Conservation (phyloP, 2,113 vertebrate species). For the Pangasianodon gigas region DNA sequence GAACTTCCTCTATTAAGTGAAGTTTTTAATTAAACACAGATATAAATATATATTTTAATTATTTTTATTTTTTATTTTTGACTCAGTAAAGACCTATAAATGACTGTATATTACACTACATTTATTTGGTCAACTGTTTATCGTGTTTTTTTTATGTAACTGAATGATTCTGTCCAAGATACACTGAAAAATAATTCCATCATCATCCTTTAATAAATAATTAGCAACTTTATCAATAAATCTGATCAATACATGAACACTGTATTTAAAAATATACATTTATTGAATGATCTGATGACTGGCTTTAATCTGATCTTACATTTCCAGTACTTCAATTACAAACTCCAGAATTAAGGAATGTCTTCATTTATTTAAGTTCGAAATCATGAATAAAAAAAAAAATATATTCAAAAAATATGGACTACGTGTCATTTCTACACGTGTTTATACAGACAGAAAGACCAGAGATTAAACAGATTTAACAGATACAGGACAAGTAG, state of each 20-base stretch:
- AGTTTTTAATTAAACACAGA: not conserved
- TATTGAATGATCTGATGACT: not conserved
- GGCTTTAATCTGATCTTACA: not conserved
- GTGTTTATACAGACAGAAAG: not conserved
- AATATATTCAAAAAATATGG: not conserved
- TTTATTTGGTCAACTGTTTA: not conserved
- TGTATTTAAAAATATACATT: not conserved
- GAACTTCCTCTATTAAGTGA: not conserved
- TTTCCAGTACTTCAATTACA: not conserved
- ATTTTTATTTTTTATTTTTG: not conserved
- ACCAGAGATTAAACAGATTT: not conserved
- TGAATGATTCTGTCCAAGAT: not conserved
- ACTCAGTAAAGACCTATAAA: not conserved
- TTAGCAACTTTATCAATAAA: not conserved
- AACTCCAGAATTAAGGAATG: not conserved
- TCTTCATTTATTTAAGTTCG: not conserved
- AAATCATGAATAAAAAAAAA: not conserved
- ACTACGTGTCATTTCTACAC: not conserved
- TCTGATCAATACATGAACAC: not conserved
- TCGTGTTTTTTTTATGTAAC: not conserved
- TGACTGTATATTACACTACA: not conserved
- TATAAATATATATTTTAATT: not conserved
- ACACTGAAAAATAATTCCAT: not conserved
- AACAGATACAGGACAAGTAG: not conserved
- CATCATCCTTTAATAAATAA: not conserved